Percentiles rank a stretch among this genome's conserved stretches.
These are phyloP conservation scores for Melospiza georgiana DNA, from an alignment of 2,113 vertebrate genomes.

Conservation along the genomic window DNA sequence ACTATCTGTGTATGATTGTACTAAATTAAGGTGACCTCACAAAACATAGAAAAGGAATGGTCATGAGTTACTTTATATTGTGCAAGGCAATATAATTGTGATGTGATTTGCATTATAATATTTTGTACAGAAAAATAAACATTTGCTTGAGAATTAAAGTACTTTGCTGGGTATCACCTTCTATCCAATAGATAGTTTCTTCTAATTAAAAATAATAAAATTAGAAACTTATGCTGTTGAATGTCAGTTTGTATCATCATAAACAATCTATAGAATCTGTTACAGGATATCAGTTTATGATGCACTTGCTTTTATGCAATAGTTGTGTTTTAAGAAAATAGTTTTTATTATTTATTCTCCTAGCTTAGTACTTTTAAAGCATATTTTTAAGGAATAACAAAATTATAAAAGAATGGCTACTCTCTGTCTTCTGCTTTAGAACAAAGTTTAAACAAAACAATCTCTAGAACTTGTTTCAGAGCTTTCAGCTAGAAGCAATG, in stretches of 20 bases:
- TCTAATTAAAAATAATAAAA: neutral
- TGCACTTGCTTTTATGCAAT: neutral
- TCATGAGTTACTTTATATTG: neutral
- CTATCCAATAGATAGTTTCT: neutral
- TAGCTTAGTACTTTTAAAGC: neutral
- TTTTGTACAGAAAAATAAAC: neutral
- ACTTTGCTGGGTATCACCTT: neutral
- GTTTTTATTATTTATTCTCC: neutral
- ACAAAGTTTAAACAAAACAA: neutral
- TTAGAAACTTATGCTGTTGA: neutral
- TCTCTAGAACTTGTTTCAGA: neutral
- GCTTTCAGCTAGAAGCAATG: neutral
- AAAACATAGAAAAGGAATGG: neutral
- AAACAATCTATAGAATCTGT: neutral
- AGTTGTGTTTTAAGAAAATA: neutral
- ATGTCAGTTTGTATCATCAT: neutral
- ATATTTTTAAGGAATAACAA: neutral
- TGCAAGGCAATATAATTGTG: neutral
- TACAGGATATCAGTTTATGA: neutral
- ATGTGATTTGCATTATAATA: neutral
- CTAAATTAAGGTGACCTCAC: neutral
- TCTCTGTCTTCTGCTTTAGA: neutral
- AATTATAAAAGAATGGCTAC: neutral
- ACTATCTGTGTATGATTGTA: neutral
- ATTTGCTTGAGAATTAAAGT: slow-evolving; percentile 9